Base-by-base conservation (phyloP, 2,797 vertebrate species). In the Myotis daubentonii region DNA sequence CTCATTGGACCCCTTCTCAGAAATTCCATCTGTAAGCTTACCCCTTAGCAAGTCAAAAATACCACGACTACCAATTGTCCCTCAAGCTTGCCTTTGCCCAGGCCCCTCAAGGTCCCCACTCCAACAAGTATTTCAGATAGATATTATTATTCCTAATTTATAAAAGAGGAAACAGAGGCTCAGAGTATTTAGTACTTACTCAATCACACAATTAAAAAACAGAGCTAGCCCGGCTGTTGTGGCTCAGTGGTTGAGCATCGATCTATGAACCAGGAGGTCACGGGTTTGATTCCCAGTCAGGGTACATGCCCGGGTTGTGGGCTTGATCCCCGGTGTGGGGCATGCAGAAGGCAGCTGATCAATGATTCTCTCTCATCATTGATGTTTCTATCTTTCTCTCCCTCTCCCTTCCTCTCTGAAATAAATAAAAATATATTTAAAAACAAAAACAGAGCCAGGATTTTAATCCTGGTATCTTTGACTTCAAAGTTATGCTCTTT, bases 171-270 rank as follows among this genome's bases (percentile, higher is more conserved):
- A 94, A 76, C 15, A 10, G 6, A 76, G 49, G 13, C 53, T 93
- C n/a, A 25, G n/a, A 72, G 17, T n/a, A 70, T 49, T 79, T 78
- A 60, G 16, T 81, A 51, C 33, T 51, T 85, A 5, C 16, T 44
- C 57, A 74, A 25, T 79, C 68, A 90, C n/a, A 85, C 41, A 92
- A 28, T 71, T 95, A 30, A 85, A 90, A 93, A 91, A 53, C 22
- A 23, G 16, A 85, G 60, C 28, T 12, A 62, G 60, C 28, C 60
- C 12, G 2, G 60, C 28, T 5, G 4, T 30, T 30, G 28, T 62
- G 60, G 60, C 25, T 62, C 7, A 15, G 28, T 30, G 60, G 60
- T 62, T 30, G 28, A 62, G 12, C 60, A 62, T 62, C 5, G 0
- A 7, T 28, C 12, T 62, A 7, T 62, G 60, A 62, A 62, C 6